These are phyloP conservation scores for Lethocerus indicus DNA, from an alignment of 1,140 invertebrate genomes.

Conservation along the genomic window DNA sequence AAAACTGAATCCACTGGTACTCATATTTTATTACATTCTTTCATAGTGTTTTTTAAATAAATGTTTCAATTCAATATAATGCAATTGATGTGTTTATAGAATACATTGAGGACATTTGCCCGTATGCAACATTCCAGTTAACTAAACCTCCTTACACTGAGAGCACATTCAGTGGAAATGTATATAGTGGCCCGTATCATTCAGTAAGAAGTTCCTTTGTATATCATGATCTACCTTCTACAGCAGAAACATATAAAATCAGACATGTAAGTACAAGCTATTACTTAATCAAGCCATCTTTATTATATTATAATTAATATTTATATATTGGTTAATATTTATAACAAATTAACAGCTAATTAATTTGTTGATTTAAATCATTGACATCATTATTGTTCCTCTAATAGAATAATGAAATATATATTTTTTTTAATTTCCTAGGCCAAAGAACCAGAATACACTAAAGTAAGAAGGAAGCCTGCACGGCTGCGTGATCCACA, in stretches of 20 bases:
- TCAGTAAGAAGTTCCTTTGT: slow-evolving; percentile 76
- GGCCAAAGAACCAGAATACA: slow-evolving; percentile 63
- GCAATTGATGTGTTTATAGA: slow-evolving; percentile 37
- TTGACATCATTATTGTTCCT: slow-evolving; percentile 13
- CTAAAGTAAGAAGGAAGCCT: slow-evolving; percentile 63
- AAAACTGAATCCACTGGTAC: slow-evolving; percentile 28
- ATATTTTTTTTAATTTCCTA: slow-evolving; percentile 21
- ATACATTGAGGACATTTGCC: slow-evolving; percentile 80
- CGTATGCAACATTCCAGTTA: slow-evolving; percentile 78
- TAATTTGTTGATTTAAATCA: slow-evolving; percentile 21
- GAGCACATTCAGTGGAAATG: slow-evolving; percentile 76
- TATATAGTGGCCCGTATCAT: slow-evolving; percentile 67
- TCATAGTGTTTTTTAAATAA: neutral
- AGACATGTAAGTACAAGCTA: slow-evolving; percentile 28
- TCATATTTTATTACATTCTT: neutral
- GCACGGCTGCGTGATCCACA: slow-evolving; percentile 52
- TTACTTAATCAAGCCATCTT: no score
- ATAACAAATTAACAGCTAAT: no score
- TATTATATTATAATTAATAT: no score
- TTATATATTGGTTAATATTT: no score
- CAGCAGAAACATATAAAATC: slow-evolving; percentile 34
- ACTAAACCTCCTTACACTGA: slow-evolving; percentile 71
- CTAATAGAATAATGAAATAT: slow-evolving; percentile 1
- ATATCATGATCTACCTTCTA: slow-evolving; percentile 55
- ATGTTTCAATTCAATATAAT: no score